Evolutionary conservation across 2,888 invertebrate genomes (phyloP), one percentile per base, ranked within the genome.

Genomic region (Scelioninae gen. 1): DNA sequence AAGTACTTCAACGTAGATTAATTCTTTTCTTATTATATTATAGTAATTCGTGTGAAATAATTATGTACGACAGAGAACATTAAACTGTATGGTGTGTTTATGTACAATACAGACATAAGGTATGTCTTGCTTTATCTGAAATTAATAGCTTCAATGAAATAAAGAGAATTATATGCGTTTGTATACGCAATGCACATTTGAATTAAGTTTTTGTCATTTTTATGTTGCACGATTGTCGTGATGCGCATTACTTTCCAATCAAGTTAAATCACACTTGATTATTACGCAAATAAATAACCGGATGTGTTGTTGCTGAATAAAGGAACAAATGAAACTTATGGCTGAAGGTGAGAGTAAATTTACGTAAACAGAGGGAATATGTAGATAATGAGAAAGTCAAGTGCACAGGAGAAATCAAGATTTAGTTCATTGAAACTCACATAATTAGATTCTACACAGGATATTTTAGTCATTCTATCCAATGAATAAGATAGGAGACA

Each of bases 331-430:
- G 15, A 45, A 45, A 45, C 15, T 45, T 15, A 11, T 40, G 5
- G n/a, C 45, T 4, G n/a, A 45, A 45, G 45, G 45, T 45, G 45
- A 45, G 45, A 45, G 45, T 45, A n/a, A 45, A 45, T 45, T 45
- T 45, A 45, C 15, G 45, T 15, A 45, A 45, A 45, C 8, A 45
- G 15, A 45, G 45, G 45, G 45, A 45, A 45, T 45, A 15, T 45
- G 45, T 32, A 53, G 53, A 53, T 53, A 53, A 13, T 53, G 53
- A 31, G 53, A 53, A 53, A 53, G 53, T 53, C 31, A 53, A 53
- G n/a, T n/a, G n/a, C 32, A 31, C 53, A n/a, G n/a, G 32, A 53
- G 53, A 32, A 53, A 32, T 53, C 31, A 11, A n/a, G 31, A 31
- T 31, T 31, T 53, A 53, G n/a, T 53, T 53, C 31, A 53, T 31